These are phyloP conservation scores for Polydrusus cervinus DNA, from an alignment of 2,888 invertebrate species.

Conservation along the genomic window DNA sequence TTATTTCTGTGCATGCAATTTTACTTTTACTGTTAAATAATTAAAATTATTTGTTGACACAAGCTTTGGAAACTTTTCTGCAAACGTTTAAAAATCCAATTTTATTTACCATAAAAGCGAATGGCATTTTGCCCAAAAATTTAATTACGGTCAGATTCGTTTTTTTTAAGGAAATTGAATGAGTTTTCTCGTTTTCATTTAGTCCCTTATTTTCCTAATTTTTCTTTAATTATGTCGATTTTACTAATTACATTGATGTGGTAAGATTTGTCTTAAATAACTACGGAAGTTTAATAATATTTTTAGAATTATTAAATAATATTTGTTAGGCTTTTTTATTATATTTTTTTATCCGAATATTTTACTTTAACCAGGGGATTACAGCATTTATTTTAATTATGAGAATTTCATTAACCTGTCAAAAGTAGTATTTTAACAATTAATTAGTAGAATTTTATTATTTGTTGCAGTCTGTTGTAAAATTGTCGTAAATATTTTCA, in stretches of 20 bases:
- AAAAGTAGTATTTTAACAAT: too few species aligned
- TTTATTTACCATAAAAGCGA: conserved; percentile 13
- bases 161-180: conserved; percentile 17
- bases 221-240: conserved; percentile 35
- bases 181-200: conserved; percentile 30
- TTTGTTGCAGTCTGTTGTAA: too few species aligned
- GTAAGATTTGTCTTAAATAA: conserved; percentile 1
- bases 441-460: too few species aligned
- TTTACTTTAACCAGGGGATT: too few species aligned
- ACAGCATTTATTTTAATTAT: too few species aligned
- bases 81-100: conserved; percentile 9
- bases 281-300: background rate
- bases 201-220: conserved; percentile 43
- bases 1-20: too few species aligned
- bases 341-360: too few species aligned
- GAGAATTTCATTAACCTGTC: too few species aligned
- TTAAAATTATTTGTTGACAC: conserved; percentile 17
- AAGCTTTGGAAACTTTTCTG: background rate
- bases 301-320: too few species aligned
- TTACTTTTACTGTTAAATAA: background rate
- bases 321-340: too few species aligned
- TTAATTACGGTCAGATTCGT: conserved; percentile 30
- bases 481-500: too few species aligned
- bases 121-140: conserved; percentile 26
- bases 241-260: conserved; percentile 28